phyloP scores from a whole-genome alignment of 2,888 invertebrate species.

The Dicroscelio sp. region DNA sequence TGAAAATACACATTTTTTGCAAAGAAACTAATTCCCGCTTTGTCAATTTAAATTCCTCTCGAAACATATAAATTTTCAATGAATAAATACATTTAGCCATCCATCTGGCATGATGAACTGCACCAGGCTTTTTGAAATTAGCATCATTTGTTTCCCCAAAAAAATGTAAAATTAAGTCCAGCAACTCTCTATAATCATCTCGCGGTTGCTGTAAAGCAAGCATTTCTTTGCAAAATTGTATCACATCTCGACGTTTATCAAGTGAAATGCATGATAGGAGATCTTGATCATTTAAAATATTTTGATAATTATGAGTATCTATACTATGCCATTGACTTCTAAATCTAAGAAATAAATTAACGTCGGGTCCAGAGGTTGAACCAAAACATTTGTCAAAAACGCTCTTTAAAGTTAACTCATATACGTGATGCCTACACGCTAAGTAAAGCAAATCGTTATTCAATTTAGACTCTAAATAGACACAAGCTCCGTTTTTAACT shows the following conservation, averaged over 20 bases:
- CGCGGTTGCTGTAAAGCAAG: slow-evolving; percentile 54
- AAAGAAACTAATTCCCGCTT: slow-evolving; percentile 64
- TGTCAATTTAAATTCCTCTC: slow-evolving; percentile 75
- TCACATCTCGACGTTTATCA: background rate
- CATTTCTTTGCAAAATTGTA: background rate
- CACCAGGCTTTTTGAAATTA: slow-evolving; percentile 77
- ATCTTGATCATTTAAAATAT: background rate
- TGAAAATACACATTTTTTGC: slow-evolving; percentile 73
- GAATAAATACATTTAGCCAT: slow-evolving; percentile 84
- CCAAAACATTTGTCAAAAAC: background rate
- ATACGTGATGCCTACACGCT: slow-evolving; percentile 86
- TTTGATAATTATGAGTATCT: slow-evolving; percentile 43
- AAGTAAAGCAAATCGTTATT: slow-evolving; percentile 83
- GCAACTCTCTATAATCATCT: slow-evolving; percentile 80
- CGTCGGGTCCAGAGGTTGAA: slow-evolving; percentile 50
- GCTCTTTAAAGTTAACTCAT: slow-evolving; percentile 72
- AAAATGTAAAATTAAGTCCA: slow-evolving; percentile 82
- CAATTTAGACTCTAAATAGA: slow-evolving; percentile 82
- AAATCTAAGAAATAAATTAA: slow-evolving; percentile 68
- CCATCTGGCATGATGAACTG: slow-evolving; percentile 84
- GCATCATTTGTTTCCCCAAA: slow-evolving; percentile 31
- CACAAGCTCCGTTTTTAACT: slow-evolving; percentile 41
- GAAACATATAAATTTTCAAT: slow-evolving; percentile 83
- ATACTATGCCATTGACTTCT: slow-evolving; percentile 62
- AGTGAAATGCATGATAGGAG: background rate